Base-by-base conservation (phyloP, 2,888 invertebrate species). In the Thecophora atra region DNA sequence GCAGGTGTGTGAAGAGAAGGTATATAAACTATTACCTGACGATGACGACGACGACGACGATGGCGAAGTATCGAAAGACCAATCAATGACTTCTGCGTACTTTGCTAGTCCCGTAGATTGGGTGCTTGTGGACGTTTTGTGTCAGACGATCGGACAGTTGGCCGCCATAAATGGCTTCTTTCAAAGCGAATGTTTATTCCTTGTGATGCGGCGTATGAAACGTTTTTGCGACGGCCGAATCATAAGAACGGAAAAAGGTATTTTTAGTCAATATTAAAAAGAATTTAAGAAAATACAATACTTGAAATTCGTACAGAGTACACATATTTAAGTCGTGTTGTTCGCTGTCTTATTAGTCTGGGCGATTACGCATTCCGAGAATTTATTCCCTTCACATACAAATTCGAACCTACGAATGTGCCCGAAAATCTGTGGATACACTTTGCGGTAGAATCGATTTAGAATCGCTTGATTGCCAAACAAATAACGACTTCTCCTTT, bases 351-450 rank as follows among this genome's bases (percentile, higher is more conserved):
- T 0, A 80, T 83, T 28, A 79, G 82, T 2, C 42, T 87, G 19
- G 87, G 87, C 0, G 87, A 87, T 72, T 84, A 81, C 66, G 86
- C 86, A 1, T 85, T 85, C 60, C 78, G 87, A 0, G 86, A 87
- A 74, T 81, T 87, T 64, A 83, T 85, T 73, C 83, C 84, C 0
- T 87, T 80, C 63, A 80, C 85, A 26, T 81, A 84, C 71, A 82
- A 84, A 73, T 75, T 86, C 13, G 80, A 83, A 44, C 77, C 78
- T 0, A 75, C 79, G 2, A 74, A 79, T 21, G 75, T 84, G 21
- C 84, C 86, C 0, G 83, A 84, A 6, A 79, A 77, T 24, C 72
- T 86, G 5, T 80, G 82, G 77, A 78, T 78, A 51, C 81, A 84
- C 75, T 79, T 86, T 73, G 78, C 82, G 30, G 82, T 82, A 77